Conservation (phyloP, 2,888 invertebrate genomes). For the Anticlea derivata region DNA sequence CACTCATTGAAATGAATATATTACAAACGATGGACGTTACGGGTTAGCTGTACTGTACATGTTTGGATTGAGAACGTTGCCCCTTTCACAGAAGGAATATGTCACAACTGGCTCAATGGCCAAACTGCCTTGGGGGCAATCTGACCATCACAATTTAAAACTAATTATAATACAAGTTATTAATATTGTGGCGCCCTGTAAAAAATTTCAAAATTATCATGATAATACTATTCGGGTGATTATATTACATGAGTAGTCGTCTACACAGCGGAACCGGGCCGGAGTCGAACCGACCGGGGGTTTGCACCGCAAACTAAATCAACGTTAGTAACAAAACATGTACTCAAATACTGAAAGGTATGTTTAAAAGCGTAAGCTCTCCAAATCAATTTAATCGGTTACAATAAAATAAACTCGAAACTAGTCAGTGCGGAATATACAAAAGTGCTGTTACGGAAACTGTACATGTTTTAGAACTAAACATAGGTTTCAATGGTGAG, state of each 20-base stretch:
- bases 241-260: conserved; percentile 78
- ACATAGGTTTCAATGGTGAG: conserved; percentile 81
- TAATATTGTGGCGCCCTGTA: conserved; percentile 79
- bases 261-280: conserved; percentile 55
- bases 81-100: conserved; percentile 94
- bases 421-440: conserved; percentile 84
- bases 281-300: conserved; percentile 66
- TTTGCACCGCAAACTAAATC: conserved; percentile 65
- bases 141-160: conserved; percentile 74
- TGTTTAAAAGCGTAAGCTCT: conserved; percentile 83
- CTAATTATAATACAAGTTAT: conserved; percentile 68
- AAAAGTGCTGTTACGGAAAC: conserved; percentile 83
- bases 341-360: conserved; percentile 79
- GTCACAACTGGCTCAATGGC: conserved; percentile 88
- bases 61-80: conserved; percentile 88
- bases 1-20: conserved; percentile 86
- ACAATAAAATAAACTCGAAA: conserved; percentile 80
- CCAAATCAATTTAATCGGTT: conserved; percentile 75
- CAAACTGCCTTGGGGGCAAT: conserved; percentile 76
- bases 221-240: conserved; percentile 59
- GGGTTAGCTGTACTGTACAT: conserved; percentile 72
- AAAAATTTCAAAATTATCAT: conserved; percentile 81
- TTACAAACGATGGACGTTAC: conserved; percentile 84
- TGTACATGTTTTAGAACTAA: conserved; percentile 86
- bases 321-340: conserved; percentile 85